A percentile compares a stretch with the other conserved stretches of the same genome.
Evolutionary conservation across 2,797 vertebrate genomes (phyloP).

Genomic region (Cyprinella venusta): DNA sequence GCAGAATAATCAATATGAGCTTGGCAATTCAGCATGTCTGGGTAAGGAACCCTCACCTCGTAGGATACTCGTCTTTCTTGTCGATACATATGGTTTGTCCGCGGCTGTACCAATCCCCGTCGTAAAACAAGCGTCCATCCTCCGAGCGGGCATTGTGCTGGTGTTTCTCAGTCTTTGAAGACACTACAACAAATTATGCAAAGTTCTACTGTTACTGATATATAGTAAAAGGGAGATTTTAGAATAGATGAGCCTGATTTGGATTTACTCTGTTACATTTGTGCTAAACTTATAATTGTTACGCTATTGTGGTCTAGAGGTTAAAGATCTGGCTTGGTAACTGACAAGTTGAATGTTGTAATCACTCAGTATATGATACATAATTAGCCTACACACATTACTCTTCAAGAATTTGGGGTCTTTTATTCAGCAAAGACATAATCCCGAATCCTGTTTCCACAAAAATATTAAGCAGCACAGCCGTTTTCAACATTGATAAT

Average conservation of each 20-base stretch:
- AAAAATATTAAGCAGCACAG: background rate
- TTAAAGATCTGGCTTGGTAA: background rate
- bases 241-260: background rate
- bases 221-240: background rate
- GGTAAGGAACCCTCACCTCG: slow-evolving; percentile 76
- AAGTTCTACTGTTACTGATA: background rate
- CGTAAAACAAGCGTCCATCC: slow-evolving; percentile 94
- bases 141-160: slow-evolving; percentile 91
- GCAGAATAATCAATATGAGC: slow-evolving; percentile 7
- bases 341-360: background rate
- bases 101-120: slow-evolving; percentile 95
- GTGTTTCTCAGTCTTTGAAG: slow-evolving; percentile 87
- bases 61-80: slow-evolving; percentile 96
- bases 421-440: background rate
- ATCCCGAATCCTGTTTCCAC: background rate
- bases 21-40: background rate
- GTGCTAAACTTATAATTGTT: background rate
- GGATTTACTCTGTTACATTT: background rate
- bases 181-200: slow-evolving; percentile 68
- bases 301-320: background rate
- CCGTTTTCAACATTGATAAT: background rate
- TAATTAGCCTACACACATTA: background rate
- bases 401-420: background rate
- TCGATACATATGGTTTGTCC: slow-evolving; percentile 97
- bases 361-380: background rate